Conservation (phyloP, 2,888 invertebrate species). For the Vesta saturnalis region DNA sequence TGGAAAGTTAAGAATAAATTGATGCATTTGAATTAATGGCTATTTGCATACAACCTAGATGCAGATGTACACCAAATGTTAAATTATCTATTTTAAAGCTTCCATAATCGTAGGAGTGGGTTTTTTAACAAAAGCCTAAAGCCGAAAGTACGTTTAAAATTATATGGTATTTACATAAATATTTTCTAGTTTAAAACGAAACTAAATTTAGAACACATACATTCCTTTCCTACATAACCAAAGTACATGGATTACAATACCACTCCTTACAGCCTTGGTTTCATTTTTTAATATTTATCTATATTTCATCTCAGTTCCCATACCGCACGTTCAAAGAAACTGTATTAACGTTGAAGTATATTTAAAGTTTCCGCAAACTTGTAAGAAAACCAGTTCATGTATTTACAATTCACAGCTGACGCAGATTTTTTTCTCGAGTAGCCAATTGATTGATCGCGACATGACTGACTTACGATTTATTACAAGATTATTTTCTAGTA, state of each 20-base stretch:
- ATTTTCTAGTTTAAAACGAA: not conserved
- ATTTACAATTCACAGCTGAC: slow-evolving; percentile 15
- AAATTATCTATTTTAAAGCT: not conserved
- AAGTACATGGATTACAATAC: not conserved
- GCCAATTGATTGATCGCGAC: slow-evolving; percentile 5
- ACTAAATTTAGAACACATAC: slow-evolving; percentile 7
- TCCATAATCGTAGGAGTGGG: no score
- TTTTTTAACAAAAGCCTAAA: no score
- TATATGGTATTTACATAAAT: not conserved
- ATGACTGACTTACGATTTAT: slow-evolving; percentile 9
- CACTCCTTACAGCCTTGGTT: not conserved
- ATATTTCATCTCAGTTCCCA: not conserved
- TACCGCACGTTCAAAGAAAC: not conserved
- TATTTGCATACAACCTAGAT: not conserved
- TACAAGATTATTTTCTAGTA: not conserved
- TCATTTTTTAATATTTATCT: not conserved
- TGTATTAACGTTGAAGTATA: not conserved
- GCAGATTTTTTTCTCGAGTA: not conserved
- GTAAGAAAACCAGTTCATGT: slow-evolving; percentile 1
- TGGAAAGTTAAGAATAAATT: not conserved
- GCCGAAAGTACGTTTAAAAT: not conserved
- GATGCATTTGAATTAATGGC: not conserved
- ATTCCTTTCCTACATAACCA: not conserved
- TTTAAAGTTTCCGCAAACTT: not conserved
- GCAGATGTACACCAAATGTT: not conserved